Evolutionary conservation across 2,888 invertebrate species (phyloP).

Genomic region (Eupithecia exiguata): DNA sequence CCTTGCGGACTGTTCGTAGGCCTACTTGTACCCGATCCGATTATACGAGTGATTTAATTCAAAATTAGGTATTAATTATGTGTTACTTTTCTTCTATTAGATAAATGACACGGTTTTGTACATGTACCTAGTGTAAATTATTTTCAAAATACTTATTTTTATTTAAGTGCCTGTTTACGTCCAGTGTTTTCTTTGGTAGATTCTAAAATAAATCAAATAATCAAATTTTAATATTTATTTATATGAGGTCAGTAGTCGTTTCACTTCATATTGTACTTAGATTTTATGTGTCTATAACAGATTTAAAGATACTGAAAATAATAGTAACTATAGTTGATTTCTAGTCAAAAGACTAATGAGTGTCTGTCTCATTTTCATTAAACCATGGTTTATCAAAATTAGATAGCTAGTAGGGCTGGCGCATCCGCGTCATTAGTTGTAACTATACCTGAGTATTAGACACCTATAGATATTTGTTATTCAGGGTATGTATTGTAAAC

Average conservation of each 20-base stretch:
- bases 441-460: constrained; percentile 23
- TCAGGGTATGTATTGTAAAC: constrained; percentile 34
- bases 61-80: constrained; percentile 74
- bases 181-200: constrained; percentile 75
- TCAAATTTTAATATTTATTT: constrained; percentile 78
- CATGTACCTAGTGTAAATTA: constrained; percentile 76
- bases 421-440: constrained; percentile 28
- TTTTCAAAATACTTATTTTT: constrained; percentile 69
- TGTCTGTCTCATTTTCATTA: constrained; percentile 67
- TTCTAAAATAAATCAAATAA: constrained; percentile 68
- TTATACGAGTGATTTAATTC: constrained; percentile 73
- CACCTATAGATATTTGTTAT: constrained; percentile 28
- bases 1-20: constrained; percentile 77
- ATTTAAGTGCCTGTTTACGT: constrained; percentile 79
- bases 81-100: constrained; percentile 74
- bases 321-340: constrained; percentile 71
- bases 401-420: constrained; percentile 40
- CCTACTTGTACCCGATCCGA: constrained; percentile 67
- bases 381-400: constrained; percentile 20
- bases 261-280: constrained; percentile 61
- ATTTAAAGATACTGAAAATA: constrained; percentile 60
- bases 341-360: constrained; percentile 80
- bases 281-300: constrained; percentile 64
- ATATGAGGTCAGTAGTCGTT: constrained; percentile 78
- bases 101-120: constrained; percentile 72